These are phyloP conservation scores for Danio rerio DNA, from an alignment of 2,113 vertebrate species.

Conservation along the genomic window DNA sequence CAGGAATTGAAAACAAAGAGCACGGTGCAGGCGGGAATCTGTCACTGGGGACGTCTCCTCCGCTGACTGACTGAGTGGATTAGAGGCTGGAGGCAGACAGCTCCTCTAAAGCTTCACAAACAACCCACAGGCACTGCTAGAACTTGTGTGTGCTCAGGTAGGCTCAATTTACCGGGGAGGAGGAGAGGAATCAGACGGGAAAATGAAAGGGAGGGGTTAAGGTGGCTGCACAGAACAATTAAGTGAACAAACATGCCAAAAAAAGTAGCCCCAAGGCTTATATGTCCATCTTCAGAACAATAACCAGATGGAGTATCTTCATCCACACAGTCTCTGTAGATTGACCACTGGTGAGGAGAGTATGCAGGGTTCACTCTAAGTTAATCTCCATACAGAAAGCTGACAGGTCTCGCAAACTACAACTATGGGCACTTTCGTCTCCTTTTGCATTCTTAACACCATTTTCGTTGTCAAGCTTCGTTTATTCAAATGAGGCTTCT, in stretches of 20 bases:
- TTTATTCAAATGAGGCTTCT: no score
- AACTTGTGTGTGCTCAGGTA: slow-evolving; percentile 54
- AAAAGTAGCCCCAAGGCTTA: background rate
- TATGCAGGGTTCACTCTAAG: background rate
- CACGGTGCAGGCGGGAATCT: slow-evolving; percentile 55
- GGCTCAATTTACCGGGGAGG: slow-evolving; percentile 24
- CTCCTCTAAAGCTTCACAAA: slow-evolving; percentile 67
- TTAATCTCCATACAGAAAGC: slow-evolving; percentile 55
- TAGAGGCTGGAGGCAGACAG: slow-evolving; percentile 62
- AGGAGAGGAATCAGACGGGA: slow-evolving; percentile 27
- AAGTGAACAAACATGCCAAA: slow-evolving; percentile 61
- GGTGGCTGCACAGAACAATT: slow-evolving; percentile 59
- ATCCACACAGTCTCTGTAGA: background rate
- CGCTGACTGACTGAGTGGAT: slow-evolving; percentile 67
- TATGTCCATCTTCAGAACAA: slow-evolving; percentile 1
- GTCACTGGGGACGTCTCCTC: slow-evolving; percentile 65
- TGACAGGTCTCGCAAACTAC: slow-evolving; percentile 63
- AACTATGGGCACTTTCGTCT: slow-evolving; percentile 52
- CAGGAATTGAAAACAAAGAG: slow-evolving; percentile 44
- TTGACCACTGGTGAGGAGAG: slow-evolving; percentile 27
- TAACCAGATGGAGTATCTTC: background rate
- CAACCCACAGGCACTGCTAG: slow-evolving; percentile 55
- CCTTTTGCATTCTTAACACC: background rate
- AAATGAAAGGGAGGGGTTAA: slow-evolving; percentile 40
- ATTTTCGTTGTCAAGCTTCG: no score